Evolutionary conservation across 1,140 invertebrate genomes (phyloP), one percentile per base, ranked within the genome.

Genomic region (Drosophila rufa): DNA sequence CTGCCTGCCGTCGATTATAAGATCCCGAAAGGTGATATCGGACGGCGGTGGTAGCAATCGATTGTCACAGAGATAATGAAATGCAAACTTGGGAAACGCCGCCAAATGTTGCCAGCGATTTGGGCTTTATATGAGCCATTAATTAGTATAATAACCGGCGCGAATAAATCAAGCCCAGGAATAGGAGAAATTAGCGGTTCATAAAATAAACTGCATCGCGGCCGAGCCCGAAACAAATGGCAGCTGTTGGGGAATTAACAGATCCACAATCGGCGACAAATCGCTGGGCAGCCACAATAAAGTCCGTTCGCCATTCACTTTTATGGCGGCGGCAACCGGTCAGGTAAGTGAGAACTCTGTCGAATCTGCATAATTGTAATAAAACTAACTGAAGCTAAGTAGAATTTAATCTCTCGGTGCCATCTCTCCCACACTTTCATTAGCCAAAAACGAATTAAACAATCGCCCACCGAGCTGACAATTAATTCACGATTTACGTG

Each of bases 291-390:
- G 38, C 46, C 15, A 59, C 15, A 15, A 58, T 58, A 60, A 51
- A 33, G 55, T 55, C 27, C 40, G 9, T 27, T 57, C 42, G 69
- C 40, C 79, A 71, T 74, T 68, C 58, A 58, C 43, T 50, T 76
- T 79, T 70, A 69, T 68, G 74, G 56, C 61, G 78, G 80, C 80
- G 68, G 66, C 61, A 89, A 87, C 83, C 83, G 84, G 83, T 89
- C 65, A 19, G 59, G 53, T 40, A 56, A 40, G 48, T 70, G 46
- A 58, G 38, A 42, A 48, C 36, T 1, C 48, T 11, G 38, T 27
- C 42, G 55, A 65, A 57, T 65, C 69, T 43, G 36, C 51, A 47
- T 42, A 67, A 62, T 59, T 82, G 83, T 76, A 82, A 83, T 87
- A 70, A 87, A 86, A 67, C 30, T 19, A 56, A 76, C 42, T 36